Percentiles rank a stretch among this genome's conserved stretches.
phyloP scores from a whole-genome alignment of 2,888 invertebrate genomes.

The Julus scandinavius region DNA sequence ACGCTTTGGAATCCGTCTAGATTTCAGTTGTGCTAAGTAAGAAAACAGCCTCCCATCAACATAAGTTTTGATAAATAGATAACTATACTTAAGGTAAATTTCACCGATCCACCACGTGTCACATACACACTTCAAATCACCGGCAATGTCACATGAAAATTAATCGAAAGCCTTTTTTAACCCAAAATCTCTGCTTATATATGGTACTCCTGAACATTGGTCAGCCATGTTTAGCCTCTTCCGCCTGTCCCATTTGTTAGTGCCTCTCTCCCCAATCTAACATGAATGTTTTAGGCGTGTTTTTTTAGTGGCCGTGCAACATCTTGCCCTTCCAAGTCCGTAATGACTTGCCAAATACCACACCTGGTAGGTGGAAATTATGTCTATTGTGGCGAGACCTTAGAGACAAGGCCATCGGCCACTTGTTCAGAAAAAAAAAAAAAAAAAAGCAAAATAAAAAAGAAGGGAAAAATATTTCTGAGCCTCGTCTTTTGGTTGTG shows the following conservation, averaged over 20 bases:
- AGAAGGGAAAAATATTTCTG: neutral
- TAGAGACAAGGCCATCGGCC: conserved; percentile 18
- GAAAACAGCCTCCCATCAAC: no score
- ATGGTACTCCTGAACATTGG: neutral
- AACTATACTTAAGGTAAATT: no score
- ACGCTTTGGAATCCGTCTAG: no score
- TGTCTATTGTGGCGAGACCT: conserved; percentile 11
- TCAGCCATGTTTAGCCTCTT: neutral
- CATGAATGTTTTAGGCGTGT: neutral
- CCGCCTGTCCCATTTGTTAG: neutral
- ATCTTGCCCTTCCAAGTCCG: conserved; percentile 11
- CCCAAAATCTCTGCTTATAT: neutral
- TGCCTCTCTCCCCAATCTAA: neutral
- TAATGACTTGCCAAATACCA: conserved; percentile 18
- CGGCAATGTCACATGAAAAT: no score
- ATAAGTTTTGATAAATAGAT: no score
- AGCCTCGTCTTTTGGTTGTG: conserved; percentile 9
- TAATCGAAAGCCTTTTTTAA: no score
- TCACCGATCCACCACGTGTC: no score
- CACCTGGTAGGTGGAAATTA: conserved; percentile 18
- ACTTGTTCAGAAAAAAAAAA: neutral
- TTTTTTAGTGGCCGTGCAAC: conserved; percentile 3
- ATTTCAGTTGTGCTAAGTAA: no score
- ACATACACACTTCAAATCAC: no score
- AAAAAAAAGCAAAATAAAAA: neutral